Evolutionary conservation across 2,888 invertebrate species (phyloP).

Genomic region (Ethmia dodecea): DNA sequence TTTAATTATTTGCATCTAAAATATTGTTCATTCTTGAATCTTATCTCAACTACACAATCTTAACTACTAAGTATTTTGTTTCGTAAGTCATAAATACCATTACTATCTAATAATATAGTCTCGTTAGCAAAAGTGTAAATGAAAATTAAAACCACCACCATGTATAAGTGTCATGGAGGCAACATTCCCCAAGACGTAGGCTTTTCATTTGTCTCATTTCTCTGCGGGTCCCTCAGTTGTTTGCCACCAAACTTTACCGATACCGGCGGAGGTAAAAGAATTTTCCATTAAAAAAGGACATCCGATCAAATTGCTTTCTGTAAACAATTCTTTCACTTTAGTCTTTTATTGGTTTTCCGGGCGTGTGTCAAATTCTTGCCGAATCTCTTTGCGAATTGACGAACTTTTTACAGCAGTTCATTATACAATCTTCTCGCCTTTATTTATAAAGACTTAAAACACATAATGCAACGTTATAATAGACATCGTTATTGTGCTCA

Average conservation of each 20-base stretch:
- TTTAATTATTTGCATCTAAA: no score
- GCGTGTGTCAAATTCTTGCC: slow-evolving; percentile 46
- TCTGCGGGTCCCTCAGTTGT: slow-evolving; percentile 48
- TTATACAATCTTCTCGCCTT: no score
- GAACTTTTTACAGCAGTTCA: no score
- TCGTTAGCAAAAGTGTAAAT: background rate
- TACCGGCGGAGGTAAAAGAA: slow-evolving; percentile 51
- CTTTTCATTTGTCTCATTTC: slow-evolving; percentile 60
- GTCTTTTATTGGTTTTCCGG: slow-evolving; percentile 62
- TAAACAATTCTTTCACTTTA: slow-evolving; percentile 57
- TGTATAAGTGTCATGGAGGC: slow-evolving; percentile 5
- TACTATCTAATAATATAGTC: no score
- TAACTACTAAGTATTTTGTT: no score
- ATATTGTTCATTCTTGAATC: no score
- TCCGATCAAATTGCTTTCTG: slow-evolving; percentile 53
- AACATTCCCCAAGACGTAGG: slow-evolving; percentile 20
- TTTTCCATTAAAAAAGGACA: slow-evolving; percentile 64
- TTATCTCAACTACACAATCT: no score
- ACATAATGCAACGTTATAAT: no score
- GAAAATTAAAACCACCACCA: background rate
- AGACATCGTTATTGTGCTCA: no score
- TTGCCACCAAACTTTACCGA: slow-evolving; percentile 46
- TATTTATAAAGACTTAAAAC: no score
- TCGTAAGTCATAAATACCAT: no score
- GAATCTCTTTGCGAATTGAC: no score